Percentiles rank a stretch among this genome's conserved stretches.
Conservation (phyloP, 2,888 invertebrate species). For the Tetheella fluctuosa region DNA sequence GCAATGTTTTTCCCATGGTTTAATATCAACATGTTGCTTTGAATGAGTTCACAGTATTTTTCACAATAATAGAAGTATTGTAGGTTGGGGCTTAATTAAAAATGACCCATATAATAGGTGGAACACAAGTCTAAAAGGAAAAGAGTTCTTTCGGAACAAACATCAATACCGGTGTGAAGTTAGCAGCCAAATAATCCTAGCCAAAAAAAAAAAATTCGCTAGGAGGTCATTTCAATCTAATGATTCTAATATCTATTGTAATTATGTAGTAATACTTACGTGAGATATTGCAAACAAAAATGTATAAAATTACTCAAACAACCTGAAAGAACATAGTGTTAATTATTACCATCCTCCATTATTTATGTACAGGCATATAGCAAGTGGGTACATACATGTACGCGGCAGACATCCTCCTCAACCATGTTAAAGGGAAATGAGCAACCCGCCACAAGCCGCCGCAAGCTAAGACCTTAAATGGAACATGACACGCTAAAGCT, state of each 20-base stretch:
- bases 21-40: constrained; percentile 39
- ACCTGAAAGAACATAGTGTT: no score
- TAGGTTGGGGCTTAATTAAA: not conserved
- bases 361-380: not conserved
- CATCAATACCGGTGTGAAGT: no score
- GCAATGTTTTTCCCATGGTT: constrained; percentile 28
- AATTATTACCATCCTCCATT: not conserved
- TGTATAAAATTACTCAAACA: no score
- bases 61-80: not conserved
- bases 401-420: not conserved
- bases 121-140: no score
- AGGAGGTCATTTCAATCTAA: no score
- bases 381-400: not conserved
- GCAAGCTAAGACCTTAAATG: constrained; percentile 1
- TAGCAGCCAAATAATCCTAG: no score
- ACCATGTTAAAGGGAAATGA: constrained; percentile 8
- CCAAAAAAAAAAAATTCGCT: no score
- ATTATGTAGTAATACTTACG: no score
- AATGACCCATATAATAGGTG: not conserved
- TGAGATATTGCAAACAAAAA: no score
- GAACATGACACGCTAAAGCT: not conserved
- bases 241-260: no score
- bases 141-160: no score
- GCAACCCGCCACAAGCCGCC: constrained; percentile 6
- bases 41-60: constrained; percentile 17